Conservation (phyloP, 2,797 vertebrate genomes). For the Chaunax sp. region DNA sequence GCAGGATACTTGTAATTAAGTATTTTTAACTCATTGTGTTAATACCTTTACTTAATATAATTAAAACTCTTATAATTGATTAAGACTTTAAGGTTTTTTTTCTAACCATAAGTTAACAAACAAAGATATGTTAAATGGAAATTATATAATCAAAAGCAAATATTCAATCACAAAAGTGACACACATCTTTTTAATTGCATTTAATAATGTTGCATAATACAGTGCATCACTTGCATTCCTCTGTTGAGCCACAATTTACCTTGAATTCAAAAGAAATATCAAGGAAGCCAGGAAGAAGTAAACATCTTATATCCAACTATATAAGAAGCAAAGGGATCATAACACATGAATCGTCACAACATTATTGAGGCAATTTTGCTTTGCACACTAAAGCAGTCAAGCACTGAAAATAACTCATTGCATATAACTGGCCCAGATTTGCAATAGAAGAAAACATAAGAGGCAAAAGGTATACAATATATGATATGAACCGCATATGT, state of each 20-base stretch:
- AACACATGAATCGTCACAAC: conserved; percentile 34
- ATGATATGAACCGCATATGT: conserved; percentile 73
- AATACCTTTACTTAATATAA: not conserved
- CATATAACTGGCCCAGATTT: conserved; percentile 79
- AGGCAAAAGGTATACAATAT: conserved; percentile 78
- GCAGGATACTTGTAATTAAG: not conserved
- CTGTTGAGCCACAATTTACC: conserved; percentile 29
- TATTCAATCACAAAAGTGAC: too few relatives aligned
- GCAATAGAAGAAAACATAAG: conserved; percentile 70
- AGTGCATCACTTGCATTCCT: conserved; percentile 58
- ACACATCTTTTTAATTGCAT: conserved; percentile 40
- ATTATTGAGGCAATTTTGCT: conserved; percentile 39
- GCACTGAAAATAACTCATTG: conserved; percentile 58
- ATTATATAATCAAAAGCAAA: too few relatives aligned
- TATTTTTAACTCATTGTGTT: not conserved
- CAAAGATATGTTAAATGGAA: not conserved
- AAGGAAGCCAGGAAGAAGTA: conserved; percentile 32
- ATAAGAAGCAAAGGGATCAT: conserved; percentile 47
- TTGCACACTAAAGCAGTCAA: conserved; percentile 67
- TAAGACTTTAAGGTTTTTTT: too few relatives aligned
- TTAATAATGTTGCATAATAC: conserved; percentile 60
- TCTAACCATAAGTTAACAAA: not conserved
- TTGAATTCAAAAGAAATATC: conserved; percentile 44
- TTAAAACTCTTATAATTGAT: too few relatives aligned
- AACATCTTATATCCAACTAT: conserved; percentile 28